A percentile compares a stretch with the other conserved stretches of the same genome.
Evolutionary conservation across 2,888 invertebrate genomes (phyloP).

Genomic region (Oithona nana): DNA sequence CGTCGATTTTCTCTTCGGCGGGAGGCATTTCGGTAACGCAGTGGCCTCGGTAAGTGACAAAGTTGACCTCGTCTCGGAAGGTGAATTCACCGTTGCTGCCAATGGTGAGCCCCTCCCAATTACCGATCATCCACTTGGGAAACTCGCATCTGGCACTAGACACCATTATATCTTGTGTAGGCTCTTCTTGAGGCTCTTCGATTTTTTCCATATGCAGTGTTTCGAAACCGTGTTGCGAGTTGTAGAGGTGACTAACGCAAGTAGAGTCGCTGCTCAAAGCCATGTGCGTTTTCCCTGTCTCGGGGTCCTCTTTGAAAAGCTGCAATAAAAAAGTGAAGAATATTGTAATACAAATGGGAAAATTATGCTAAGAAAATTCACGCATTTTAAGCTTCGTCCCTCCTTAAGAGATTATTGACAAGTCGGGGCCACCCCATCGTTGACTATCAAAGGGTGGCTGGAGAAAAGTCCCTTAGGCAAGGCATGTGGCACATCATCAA

Average conservation of each 20-base stretch:
- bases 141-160: conserved; percentile 30
- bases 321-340: conserved; percentile 22
- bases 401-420: no score
- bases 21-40: conserved; percentile 27
- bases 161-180: background rate
- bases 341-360: background rate
- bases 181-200: conserved; percentile 28
- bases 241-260: conserved; percentile 36
- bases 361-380: no score
- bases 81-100: conserved; percentile 29
- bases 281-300: conserved; percentile 36
- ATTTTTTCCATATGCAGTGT: conserved; percentile 32
- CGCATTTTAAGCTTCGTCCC: no score
- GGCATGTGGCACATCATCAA: no score
- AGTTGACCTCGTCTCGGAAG: conserved; percentile 34
- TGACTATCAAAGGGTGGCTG: no score
- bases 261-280: conserved; percentile 44
- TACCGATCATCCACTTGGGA: conserved; percentile 42
- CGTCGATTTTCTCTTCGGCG: background rate
- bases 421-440: no score
- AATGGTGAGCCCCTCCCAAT: conserved; percentile 39
- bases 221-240: conserved; percentile 39
- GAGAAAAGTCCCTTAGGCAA: no score
- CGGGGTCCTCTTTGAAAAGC: conserved; percentile 33
- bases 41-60: conserved; percentile 35